Evolutionary conservation across 2,888 invertebrate genomes (phyloP).

Genomic region (Xestia c-nigrum): DNA sequence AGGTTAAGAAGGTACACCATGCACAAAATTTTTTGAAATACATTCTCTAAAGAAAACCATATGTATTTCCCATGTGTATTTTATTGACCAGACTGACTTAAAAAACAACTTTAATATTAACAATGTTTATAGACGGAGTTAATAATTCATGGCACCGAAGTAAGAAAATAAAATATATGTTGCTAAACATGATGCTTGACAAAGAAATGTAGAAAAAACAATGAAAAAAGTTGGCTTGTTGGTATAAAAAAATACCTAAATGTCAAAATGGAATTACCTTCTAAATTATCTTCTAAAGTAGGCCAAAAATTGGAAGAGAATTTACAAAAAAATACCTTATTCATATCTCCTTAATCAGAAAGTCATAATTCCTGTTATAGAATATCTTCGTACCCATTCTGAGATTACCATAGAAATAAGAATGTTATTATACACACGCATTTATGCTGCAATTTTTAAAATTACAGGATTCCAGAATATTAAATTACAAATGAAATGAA

Average conservation of each 20-base stretch:
- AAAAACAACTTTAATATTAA: too few relatives aligned
- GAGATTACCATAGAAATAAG: conserved; percentile 48
- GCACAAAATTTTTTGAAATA: too few relatives aligned
- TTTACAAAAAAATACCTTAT: not conserved
- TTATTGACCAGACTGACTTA: too few relatives aligned
- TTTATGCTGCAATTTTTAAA: conserved; percentile 24
- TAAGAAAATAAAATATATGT: not conserved
- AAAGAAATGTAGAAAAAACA: not conserved
- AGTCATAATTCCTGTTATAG: not conserved
- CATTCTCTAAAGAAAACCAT: not conserved
- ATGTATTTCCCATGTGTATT: not conserved
- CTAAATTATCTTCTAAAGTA: not conserved
- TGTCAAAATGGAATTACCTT: not conserved
- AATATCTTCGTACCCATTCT: conserved; percentile 19
- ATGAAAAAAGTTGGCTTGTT: too few relatives aligned
- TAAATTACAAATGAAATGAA: conserved; percentile 33
- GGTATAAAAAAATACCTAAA: not conserved
- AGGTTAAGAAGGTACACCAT: too few relatives aligned
- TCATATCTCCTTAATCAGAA: conserved; percentile 2
- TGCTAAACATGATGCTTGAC: not conserved
- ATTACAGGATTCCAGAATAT: conserved; percentile 20
- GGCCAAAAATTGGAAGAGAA: not conserved
- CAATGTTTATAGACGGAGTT: too few relatives aligned
- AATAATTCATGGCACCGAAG: not conserved
- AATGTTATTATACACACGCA: conserved; percentile 32